Base-by-base conservation (phyloP, 2,888 invertebrate species). In the Bellardia pandia region DNA sequence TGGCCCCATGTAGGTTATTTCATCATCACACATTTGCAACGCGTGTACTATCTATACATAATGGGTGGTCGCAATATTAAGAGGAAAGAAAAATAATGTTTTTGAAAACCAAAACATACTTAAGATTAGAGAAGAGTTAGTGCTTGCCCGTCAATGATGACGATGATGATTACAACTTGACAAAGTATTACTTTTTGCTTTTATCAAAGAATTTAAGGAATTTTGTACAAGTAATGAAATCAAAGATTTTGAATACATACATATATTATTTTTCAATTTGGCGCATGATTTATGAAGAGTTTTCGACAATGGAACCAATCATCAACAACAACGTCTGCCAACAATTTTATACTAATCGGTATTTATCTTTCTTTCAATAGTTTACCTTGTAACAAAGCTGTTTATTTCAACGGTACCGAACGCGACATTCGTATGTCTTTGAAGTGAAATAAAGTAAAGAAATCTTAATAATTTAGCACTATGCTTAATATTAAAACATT, bases 21-120 rank as follows among this genome's bases (percentile, higher is more conserved):
- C 68, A 75, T 85, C 68, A 85, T 85, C 79, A 75, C 69, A 85
- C 85, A 85, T 85, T 80, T 85, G 75, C 75, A 80, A 71, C 45
- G 85, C 62, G 2, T 80, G 13, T 45, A 64, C 62, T 80, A 84
- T 80, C 74, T 30, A 62, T 45, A 40, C 56, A 30, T 79, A 48
- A 69, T 85, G 79, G 75, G 79, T 80, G 85, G 85, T 85, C 85
- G 8, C 13, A 45, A 56, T 77, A 72, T 58, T 64, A 60, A 68
- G 45, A 56, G n/a, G 14, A 64, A 71, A 51, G n/a, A n/a, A 66
- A 48, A 79, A 4, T 8, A 14, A 30, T 45, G 9, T 56, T 72
- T 66, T 53, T 45, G 8, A 13, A 69, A 81, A 74, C 7, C 42
- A 16, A 74, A 51, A 51, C 14, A 51, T 30, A 6, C n/a, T 58